A percentile compares a stretch with the other conserved stretches of the same genome.
phyloP scores from a whole-genome alignment of 2,888 invertebrate genomes.

The Sinotaia quadrata region DNA sequence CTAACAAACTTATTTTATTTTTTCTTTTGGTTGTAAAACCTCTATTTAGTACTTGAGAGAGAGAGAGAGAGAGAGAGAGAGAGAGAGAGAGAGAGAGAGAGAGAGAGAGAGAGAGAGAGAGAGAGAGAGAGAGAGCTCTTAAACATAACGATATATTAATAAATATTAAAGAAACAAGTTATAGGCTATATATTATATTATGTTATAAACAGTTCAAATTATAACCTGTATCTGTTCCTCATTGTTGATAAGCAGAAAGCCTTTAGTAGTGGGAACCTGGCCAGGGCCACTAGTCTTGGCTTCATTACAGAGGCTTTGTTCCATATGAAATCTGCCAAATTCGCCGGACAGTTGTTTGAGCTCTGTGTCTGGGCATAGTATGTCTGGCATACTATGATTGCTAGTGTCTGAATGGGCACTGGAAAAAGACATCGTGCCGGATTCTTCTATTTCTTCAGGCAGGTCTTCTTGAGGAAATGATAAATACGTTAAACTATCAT shows the following conservation, averaged over 20 bases:
- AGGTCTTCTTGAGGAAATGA: slow-evolving; percentile 57
- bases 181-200: no score
- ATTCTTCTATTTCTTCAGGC: slow-evolving; percentile 1
- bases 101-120: no score
- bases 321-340: slow-evolving; percentile 46
- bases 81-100: no score
- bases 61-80: no score
- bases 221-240: slow-evolving; percentile 69
- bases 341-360: slow-evolving; percentile 39
- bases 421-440: slow-evolving; percentile 40
- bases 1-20: no score
- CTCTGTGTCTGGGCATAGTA: slow-evolving; percentile 44
- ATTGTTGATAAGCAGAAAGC: slow-evolving; percentile 69
- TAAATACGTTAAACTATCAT: slow-evolving; percentile 62
- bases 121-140: no score
- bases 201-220: no score
- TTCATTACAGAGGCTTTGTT: slow-evolving; percentile 35
- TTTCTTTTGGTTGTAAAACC: no score
- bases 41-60: no score
- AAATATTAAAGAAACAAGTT: no score
- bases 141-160: no score
- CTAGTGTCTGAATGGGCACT: slow-evolving; percentile 55
- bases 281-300: not conserved
- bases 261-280: slow-evolving; percentile 25
- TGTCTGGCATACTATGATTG: slow-evolving; percentile 55